Percentiles rank a stretch among this genome's conserved stretches.
Evolutionary conservation across 2,113 vertebrate species (phyloP).

Genomic region (Chroicocephalus ridibundus): DNA sequence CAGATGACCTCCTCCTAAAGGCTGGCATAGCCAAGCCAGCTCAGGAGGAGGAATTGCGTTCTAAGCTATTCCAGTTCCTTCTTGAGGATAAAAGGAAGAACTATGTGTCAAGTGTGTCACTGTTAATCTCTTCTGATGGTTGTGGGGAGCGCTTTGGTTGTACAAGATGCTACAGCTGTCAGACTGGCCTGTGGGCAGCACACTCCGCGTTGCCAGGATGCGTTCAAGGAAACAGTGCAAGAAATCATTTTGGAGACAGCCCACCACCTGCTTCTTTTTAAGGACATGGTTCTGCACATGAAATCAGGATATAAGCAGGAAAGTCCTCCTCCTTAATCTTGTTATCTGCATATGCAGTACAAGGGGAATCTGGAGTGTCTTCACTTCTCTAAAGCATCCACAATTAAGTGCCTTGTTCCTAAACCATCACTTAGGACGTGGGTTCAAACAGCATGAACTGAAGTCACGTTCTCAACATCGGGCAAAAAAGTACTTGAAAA

Average conservation of each 20-base stretch:
- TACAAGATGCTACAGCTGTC: not conserved
- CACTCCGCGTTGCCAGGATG: rapidly evolving
- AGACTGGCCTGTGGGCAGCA: not conserved
- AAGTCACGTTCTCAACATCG: not conserved
- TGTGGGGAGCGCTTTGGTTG: not conserved
- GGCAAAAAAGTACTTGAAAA: not conserved
- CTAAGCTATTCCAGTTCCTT: not conserved
- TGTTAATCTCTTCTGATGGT: not conserved
- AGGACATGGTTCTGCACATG: not conserved
- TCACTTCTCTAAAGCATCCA: not conserved
- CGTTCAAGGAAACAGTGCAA: not conserved
- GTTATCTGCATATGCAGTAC: not conserved
- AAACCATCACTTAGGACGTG: not conserved
- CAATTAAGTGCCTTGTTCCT: not conserved
- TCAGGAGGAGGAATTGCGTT: not conserved
- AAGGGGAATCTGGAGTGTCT: not conserved
- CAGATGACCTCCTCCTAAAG: not conserved
- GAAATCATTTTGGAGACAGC: not conserved
- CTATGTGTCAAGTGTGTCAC: not conserved
- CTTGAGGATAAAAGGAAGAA: not conserved
- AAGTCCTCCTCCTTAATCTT: not conserved
- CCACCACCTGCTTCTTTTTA: not conserved
- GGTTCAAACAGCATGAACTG: not conserved
- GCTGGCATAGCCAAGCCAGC: not conserved
- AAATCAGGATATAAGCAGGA: not conserved